Evolutionary conservation across 2,888 invertebrate species (phyloP).

Genomic region (Malthinus seriepunctatus): DNA sequence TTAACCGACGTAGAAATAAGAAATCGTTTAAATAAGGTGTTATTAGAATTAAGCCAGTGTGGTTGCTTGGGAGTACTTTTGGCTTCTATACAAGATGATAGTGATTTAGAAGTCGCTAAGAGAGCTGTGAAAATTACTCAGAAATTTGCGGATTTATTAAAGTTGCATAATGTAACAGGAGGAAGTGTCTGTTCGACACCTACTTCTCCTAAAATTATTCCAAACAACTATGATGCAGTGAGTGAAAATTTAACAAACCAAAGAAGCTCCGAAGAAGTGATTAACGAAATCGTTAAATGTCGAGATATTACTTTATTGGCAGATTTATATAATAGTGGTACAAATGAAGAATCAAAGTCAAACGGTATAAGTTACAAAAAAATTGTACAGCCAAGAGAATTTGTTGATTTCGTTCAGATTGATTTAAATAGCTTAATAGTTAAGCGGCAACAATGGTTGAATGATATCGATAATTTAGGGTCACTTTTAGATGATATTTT

Average conservation of each 20-base stretch:
- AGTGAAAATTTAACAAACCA: conserved; percentile 11
- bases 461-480: conserved; percentile 67
- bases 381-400: conserved; percentile 60
- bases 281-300: conserved; percentile 67
- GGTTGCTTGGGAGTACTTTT: conserved; percentile 74
- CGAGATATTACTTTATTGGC: conserved; percentile 66
- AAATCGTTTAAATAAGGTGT: conserved; percentile 64
- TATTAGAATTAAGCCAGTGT: conserved; percentile 62
- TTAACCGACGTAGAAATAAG: conserved; percentile 70
- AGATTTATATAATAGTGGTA: conserved; percentile 59
- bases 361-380: conserved; percentile 46
- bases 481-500: conserved; percentile 77
- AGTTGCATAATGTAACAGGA: conserved; percentile 59
- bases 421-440: conserved; percentile 65
- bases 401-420: conserved; percentile 61
- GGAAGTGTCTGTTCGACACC: conserved; percentile 39
- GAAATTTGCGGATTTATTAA: conserved; percentile 59
- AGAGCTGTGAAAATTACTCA: conserved; percentile 61
- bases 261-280: conserved; percentile 58
- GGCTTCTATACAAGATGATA: conserved; percentile 67
- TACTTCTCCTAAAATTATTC: conserved; percentile 16
- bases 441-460: conserved; percentile 68
- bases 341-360: conserved; percentile 37
- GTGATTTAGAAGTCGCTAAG: conserved; percentile 73
- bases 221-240: conserved; percentile 8